Conservation (phyloP, 2,797 vertebrate genomes). For the Halcyon leucocephala region DNA sequence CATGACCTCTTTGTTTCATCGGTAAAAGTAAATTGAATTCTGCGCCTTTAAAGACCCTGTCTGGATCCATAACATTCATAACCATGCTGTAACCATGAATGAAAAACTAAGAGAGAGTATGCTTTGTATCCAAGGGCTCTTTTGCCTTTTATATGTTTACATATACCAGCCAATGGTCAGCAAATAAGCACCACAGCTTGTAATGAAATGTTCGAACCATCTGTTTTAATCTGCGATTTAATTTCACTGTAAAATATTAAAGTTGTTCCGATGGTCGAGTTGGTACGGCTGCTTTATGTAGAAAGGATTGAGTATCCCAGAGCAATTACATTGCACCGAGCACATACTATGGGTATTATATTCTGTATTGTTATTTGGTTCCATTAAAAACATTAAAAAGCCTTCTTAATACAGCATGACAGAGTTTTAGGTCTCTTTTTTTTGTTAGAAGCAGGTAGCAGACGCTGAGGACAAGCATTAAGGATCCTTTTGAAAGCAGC, state of each 20-base stretch:
- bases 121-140: slow-evolving; percentile 58
- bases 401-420: not conserved
- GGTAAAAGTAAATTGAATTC: slow-evolving; percentile 61
- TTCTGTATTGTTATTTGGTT: slow-evolving; percentile 27
- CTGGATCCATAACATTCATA: slow-evolving; percentile 67
- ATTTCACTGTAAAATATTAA: slow-evolving; percentile 62
- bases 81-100: slow-evolving; percentile 54
- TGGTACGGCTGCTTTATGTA: slow-evolving; percentile 21
- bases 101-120: slow-evolving; percentile 38
- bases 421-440: not conserved
- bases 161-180: slow-evolving; percentile 63
- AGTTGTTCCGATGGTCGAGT: slow-evolving; percentile 37
- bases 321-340: slow-evolving; percentile 48
- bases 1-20: slow-evolving; percentile 31
- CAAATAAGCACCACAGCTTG: slow-evolving; percentile 16
- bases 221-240: slow-evolving; percentile 67
- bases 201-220: slow-evolving; percentile 62
- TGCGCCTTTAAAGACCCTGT: slow-evolving; percentile 58
- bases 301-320: slow-evolving; percentile 44
- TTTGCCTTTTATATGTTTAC: slow-evolving; percentile 71
- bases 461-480: not conserved
- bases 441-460: not conserved
- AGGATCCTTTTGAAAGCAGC: not conserved
- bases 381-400: slow-evolving; percentile 19
- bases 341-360: slow-evolving; percentile 30